These are phyloP conservation scores for Matsumurasca onukii DNA, from an alignment of 1,140 invertebrate genomes.

Conservation along the genomic window DNA sequence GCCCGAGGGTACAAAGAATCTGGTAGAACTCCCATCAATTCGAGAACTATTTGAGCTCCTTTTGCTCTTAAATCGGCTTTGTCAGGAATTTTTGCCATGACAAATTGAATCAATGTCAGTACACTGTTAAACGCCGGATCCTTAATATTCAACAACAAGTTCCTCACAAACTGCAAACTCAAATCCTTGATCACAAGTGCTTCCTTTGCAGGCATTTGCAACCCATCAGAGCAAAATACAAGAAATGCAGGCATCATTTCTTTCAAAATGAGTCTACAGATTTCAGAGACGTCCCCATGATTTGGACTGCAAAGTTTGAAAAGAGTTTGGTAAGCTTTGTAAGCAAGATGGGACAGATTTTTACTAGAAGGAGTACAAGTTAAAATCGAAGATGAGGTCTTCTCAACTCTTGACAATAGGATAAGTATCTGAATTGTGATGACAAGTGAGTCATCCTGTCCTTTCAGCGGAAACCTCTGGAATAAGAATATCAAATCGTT, in stretches of 20 bases:
- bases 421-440: slow-evolving; percentile 52
- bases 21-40: slow-evolving; percentile 51
- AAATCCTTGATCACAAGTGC: slow-evolving; percentile 51
- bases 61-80: slow-evolving; percentile 57
- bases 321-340: slow-evolving; percentile 53
- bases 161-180: slow-evolving; percentile 54
- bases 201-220: slow-evolving; percentile 46
- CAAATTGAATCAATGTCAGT: slow-evolving; percentile 56
- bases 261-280: slow-evolving; percentile 52
- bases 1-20: slow-evolving; percentile 45
- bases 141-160: slow-evolving; percentile 48
- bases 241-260: slow-evolving; percentile 53
- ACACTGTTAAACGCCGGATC: slow-evolving; percentile 48
- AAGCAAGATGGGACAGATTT: slow-evolving; percentile 46
- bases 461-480: slow-evolving; percentile 52
- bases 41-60: slow-evolving; percentile 53
- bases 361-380: slow-evolving; percentile 37
- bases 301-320: slow-evolving; percentile 50
- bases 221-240: slow-evolving; percentile 47
- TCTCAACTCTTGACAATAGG: slow-evolving; percentile 52
- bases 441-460: slow-evolving; percentile 52
- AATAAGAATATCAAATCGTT: slow-evolving; percentile 51
- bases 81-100: slow-evolving; percentile 59
- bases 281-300: slow-evolving; percentile 52
- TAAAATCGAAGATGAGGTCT: slow-evolving; percentile 44